These are phyloP conservation scores for Epiblema foenella DNA, from an alignment of 2,888 invertebrate genomes.

Conservation along the genomic window DNA sequence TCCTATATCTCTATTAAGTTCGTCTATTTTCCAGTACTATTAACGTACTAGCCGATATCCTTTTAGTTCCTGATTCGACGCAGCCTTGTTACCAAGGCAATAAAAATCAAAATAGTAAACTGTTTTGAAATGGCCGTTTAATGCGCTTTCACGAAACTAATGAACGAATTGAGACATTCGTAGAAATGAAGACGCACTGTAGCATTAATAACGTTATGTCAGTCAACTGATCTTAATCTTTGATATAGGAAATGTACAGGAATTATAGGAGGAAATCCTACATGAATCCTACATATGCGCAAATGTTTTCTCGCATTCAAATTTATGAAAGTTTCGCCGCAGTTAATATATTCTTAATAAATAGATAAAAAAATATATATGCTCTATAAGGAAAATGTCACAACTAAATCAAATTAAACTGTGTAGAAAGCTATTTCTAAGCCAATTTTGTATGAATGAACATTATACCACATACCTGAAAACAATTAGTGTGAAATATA, in stretches of 20 bases:
- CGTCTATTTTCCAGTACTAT: slow-evolving; percentile 58
- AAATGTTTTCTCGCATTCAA: slow-evolving; percentile 6
- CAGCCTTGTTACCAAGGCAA: slow-evolving; percentile 43
- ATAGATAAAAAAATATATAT: too few relatives aligned
- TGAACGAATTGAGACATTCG: slow-evolving; percentile 67
- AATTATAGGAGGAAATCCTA: slow-evolving; percentile 17
- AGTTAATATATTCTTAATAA: too few relatives aligned
- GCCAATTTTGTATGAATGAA: background rate
- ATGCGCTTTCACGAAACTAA: slow-evolving; percentile 61
- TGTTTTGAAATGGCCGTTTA: slow-evolving; percentile 39
- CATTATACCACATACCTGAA: background rate
- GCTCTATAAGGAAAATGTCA: slow-evolving; percentile 20
- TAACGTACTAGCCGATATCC: slow-evolving; percentile 50
- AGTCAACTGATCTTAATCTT: slow-evolving; percentile 28
- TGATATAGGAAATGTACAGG: background rate
- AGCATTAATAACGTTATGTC: slow-evolving; percentile 53
- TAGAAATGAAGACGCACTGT: slow-evolving; percentile 57
- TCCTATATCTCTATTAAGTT: slow-evolving; percentile 58
- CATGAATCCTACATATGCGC: slow-evolving; percentile 15
- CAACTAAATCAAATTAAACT: slow-evolving; percentile 5
- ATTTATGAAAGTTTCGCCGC: background rate
- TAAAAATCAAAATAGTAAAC: slow-evolving; percentile 50
- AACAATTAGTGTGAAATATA: background rate
- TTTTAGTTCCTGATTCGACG: slow-evolving; percentile 47
- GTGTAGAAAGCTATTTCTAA: background rate